Evolutionary conservation across 2,797 vertebrate species (phyloP), one percentile per base, ranked within the genome.

Genomic region (Cirrhinus molitorella): DNA sequence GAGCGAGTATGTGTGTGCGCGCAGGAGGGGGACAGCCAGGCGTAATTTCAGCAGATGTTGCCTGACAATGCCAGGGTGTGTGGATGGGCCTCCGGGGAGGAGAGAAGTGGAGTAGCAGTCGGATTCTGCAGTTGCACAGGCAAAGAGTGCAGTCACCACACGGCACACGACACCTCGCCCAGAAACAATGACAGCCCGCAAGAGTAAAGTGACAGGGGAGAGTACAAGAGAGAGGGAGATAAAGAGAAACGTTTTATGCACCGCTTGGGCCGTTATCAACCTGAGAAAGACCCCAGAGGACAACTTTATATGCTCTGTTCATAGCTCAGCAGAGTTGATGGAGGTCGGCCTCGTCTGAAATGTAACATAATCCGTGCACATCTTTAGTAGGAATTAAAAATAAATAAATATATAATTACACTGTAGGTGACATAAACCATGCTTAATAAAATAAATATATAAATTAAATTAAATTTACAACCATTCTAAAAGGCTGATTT

Each of bases 41-140:
- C 68, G 66, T 87, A 76, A 86, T 85, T 85, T 87, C 65, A 88
- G 85, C 86, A 90, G 86, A 88, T 90, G 88, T 81, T 80, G 66
- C 59, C 76, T 88, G 75, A 86, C 82, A 82, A 83, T 80, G 78
- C 49, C 40, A 21, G 73, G 71, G 78, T 88, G 81, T 83, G 80
- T 72, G 49, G 55, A 79, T 70, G 59, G 79, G 82, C 82, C 86
- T 85, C 63, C 6, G 40, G 86, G 84, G 81, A 87, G 63, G n/a
- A 78, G 53, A 70, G 74, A 83, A 82, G 80, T 82, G 74, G 57
- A 83, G 55, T 65, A 82, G 65, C 80, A 83, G 80, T 83, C 28
- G 63, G 80, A 86, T 83, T 83, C 37, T 23, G 80, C 57, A 83
- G 75, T 78, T 16, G 19, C 43, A 78, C 59, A 81, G 71, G 71